Percentiles rank a stretch among this genome's conserved stretches.
Evolutionary conservation across 2,797 vertebrate species (phyloP).

Genomic region (Gadopsis bispinosus): DNA sequence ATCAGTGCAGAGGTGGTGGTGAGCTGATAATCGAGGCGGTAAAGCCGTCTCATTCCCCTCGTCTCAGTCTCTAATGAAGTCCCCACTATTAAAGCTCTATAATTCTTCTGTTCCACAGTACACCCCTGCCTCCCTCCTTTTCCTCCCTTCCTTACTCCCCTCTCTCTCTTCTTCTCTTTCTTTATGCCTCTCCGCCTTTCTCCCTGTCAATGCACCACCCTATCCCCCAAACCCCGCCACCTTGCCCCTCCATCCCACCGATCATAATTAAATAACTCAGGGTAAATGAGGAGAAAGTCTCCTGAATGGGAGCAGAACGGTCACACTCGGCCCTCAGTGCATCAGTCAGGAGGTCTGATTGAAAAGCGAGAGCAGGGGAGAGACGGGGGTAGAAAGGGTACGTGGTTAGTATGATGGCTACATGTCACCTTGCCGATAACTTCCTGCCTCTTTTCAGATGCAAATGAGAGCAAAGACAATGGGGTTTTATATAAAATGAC

Average conservation of each 20-base stretch:
- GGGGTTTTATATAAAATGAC: conserved; percentile 51
- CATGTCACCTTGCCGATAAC: conserved; percentile 82
- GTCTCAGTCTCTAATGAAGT: conserved; percentile 82
- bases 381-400: neutral
- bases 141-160: neutral
- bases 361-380: conserved; percentile 59
- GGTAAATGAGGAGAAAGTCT: conserved; percentile 77
- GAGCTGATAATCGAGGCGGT: conserved; percentile 79
- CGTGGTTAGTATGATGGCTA: conserved; percentile 55
- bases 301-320: conserved; percentile 78
- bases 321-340: conserved; percentile 75
- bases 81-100: conserved; percentile 78
- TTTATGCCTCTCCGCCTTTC: conserved; percentile 30
- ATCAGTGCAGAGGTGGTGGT: conserved; percentile 62
- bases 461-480: conserved; percentile 76
- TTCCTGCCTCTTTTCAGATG: conserved; percentile 73
- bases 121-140: neutral
- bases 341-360: conserved; percentile 79
- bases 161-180: neutral
- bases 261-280: conserved; percentile 82
- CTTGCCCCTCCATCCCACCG: conserved; percentile 54
- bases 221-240: conserved; percentile 32
- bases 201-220: conserved; percentile 45
- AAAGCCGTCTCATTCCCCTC: conserved; percentile 79
- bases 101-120: conserved; percentile 73